Base-by-base conservation (phyloP, 2,797 vertebrate genomes). In the Syngnathus rostellatus region DNA sequence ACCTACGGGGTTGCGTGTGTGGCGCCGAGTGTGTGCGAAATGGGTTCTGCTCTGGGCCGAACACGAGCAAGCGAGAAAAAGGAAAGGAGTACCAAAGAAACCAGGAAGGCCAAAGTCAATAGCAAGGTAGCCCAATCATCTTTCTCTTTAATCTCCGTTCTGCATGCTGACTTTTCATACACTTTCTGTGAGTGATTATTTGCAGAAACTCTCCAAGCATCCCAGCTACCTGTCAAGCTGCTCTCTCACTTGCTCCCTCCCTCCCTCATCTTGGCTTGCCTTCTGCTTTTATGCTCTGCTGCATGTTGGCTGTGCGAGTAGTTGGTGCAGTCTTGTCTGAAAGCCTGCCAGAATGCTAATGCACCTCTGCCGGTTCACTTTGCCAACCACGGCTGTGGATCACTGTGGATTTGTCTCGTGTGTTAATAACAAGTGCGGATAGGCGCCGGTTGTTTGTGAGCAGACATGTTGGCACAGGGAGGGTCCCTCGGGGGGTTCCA, bases 51-150 rank as follows among this genome's bases (percentile, higher is more conserved):
- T 80, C 81, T 87, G 81, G 82, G 85, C 72, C 87, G 81, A 80
- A 81, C 81, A 85, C 79, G 83, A 79, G 77, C 79, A 68, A 70
- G 81, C 55, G 86, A 89, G 64, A 88, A 81, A 72, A 87, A 73
- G 77, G 82, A 81, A 73, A 89, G 78, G 82, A 88, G 83, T 72
- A 63, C 66, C 59, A 88, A 83, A 84, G 79, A 86, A 82, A 72
- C 78, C 79, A 88, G 75, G 80, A 90, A 88, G 84, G 85, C 86
- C 83, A 92, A 88, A 85, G 83, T 88, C 85, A 91, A 90, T 86
- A 91, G 90, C 89, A 92, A 93, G 92, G 92, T 93, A 93, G 83
- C 77, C 67, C 77, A 77, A 72, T 78, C 77, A 67, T 70, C 76
- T 63, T 10, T 68, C 21, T 67, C 14, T 8, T 41, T 14, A 46